Base-by-base conservation (phyloP, 53 echinoderm and acorn worm genomes). In the Zoroaster sp. region DNA sequence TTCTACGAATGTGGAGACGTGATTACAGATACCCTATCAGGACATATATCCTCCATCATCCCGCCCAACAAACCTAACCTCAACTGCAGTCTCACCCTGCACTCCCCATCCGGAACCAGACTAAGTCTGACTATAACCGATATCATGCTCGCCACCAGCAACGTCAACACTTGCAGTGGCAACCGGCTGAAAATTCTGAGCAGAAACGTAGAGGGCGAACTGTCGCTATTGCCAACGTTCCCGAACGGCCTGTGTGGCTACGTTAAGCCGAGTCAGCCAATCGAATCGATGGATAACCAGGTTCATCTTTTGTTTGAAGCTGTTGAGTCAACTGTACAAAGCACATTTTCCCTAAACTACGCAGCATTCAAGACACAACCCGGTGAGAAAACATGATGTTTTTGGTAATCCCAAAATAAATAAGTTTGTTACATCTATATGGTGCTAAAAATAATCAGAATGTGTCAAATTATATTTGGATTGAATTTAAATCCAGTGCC, bases 51-150 rank as follows among this genome's bases (percentile, higher is more conserved):
- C 23, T 66, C 88, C 44, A 0, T 25, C 51, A 77, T 77, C 11
- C 44, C 43, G 11, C 20, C 9, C 32, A 6, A 28, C 31, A 36
- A 14, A 4, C 35, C 77, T 4, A 67, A 9, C 5, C 47, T 88
- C 17, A 65, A 88, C 72, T 88, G 88, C 77, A 67, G 35, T 25
- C 67, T 88, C n/a, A 3, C 67, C 20, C 66, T 88, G 66, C 5
- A 17, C 77, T 88, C 88, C 18, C 88, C 88, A 13, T 77, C 88
- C 0, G 88, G 88, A 44, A 88, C 88, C 70, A 34, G 68, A 18
- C 33, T 81, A 5, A 81, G 81, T n/a, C 42, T 88, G 12, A 74
- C 77, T 34, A 20, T 77, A 18, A 74, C 20, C 3, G 51, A 72
- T 2, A 69, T 88, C 67, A 6, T 25, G 2, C 69, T 85, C n/a